Conservation (phyloP, 2,888 invertebrate species). For the Mesochorus sp. region DNA sequence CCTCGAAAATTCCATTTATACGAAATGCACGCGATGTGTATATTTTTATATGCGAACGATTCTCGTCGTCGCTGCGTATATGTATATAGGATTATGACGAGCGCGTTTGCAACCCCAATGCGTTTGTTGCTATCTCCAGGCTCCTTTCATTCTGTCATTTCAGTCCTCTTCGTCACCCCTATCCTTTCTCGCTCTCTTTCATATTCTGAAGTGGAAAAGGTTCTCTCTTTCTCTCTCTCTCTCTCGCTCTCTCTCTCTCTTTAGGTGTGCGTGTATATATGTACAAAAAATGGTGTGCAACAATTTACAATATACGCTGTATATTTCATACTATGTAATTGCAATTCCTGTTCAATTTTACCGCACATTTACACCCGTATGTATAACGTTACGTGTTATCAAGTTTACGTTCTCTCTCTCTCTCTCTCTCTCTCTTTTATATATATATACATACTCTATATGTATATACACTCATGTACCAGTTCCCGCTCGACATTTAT, state of each 20-base stretch:
- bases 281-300: too few species aligned
- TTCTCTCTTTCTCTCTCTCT: neutral
- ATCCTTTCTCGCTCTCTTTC: too few species aligned
- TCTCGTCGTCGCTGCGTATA: too few species aligned
- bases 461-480: neutral
- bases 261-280: neutral
- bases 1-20: neutral
- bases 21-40: neutral
- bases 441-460: conserved; percentile 3
- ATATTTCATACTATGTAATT: conserved; percentile 3
- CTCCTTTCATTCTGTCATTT: too few species aligned
- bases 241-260: neutral
- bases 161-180: too few species aligned
- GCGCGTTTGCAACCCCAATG: neutral
- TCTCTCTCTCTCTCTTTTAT: too few species aligned
- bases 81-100: neutral
- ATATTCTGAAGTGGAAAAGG: too few species aligned
- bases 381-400: conserved; percentile 7
- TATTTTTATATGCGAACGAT: neutral
- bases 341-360: conserved; percentile 24
- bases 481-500: neutral
- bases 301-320: neutral
- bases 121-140: neutral
- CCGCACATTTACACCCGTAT: neutral
- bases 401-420: conserved; percentile 16